Evolutionary conservation across 2,113 vertebrate genomes (phyloP).

Genomic region (Pseudolaguvia tuberculata): DNA sequence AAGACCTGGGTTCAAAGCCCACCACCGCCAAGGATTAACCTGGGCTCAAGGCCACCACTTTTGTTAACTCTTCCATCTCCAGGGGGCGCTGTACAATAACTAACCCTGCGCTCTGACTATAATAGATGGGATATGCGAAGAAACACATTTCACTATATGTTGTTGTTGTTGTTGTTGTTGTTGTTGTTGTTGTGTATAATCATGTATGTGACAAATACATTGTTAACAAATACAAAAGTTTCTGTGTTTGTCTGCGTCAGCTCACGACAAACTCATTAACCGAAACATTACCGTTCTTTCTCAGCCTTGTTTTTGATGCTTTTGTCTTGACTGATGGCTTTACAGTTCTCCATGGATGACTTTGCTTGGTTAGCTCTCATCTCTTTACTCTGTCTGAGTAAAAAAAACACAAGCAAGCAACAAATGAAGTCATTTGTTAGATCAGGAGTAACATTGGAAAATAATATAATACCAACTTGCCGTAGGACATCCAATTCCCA

Average conservation of each 20-base stretch:
- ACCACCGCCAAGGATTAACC: no score
- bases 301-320: slow-evolving; percentile 98
- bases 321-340: slow-evolving; percentile 98
- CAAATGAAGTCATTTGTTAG: slow-evolving; percentile 12
- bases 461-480: slow-evolving; percentile 31
- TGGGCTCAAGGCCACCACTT: no score
- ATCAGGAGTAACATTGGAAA: slow-evolving; percentile 29
- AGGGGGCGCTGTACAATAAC: no score
- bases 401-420: slow-evolving; percentile 19
- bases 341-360: slow-evolving; percentile 97
- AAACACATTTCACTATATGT: no score
- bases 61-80: no score
- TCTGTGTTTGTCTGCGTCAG: neutral
- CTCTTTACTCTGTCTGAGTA: slow-evolving; percentile 94
- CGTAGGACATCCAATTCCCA: slow-evolving; percentile 29
- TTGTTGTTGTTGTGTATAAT: no score
- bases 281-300: slow-evolving; percentile 80
- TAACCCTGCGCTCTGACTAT: no score
- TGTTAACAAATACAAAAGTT: no score
- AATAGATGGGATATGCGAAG: no score
- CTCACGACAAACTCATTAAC: neutral
- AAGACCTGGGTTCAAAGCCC: no score
- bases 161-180: no score
- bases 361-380: slow-evolving; percentile 97
- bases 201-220: no score